Percentiles rank a stretch among this genome's conserved stretches.
These are phyloP conservation scores for Heloderma charlesbogerti DNA, from an alignment of 2,113 vertebrate genomes.

Conservation along the genomic window DNA sequence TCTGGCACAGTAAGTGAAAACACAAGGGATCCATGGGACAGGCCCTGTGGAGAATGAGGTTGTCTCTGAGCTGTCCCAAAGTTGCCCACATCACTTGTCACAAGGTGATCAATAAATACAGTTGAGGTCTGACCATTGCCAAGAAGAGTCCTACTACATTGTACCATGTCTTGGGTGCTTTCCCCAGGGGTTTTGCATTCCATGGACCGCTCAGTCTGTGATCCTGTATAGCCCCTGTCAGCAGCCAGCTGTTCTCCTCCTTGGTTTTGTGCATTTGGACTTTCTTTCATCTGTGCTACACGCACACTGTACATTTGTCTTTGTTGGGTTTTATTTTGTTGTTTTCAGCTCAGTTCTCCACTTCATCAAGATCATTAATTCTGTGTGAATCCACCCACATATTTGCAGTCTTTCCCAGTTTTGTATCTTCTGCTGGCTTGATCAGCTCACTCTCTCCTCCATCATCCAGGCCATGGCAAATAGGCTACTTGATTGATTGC, in stretches of 20 bases:
- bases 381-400: not conserved
- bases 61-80: not conserved
- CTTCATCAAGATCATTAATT: conserved; percentile 25
- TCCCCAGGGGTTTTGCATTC: not conserved
- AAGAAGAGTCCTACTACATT: not conserved
- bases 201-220: not conserved
- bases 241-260: not conserved
- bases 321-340: conserved; percentile 17
- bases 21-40: not conserved
- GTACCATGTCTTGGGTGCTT: not conserved
- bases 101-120: not conserved
- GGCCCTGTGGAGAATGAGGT: not conserved
- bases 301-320: not conserved
- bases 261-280: not conserved
- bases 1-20: not conserved
- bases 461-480: not conserved
- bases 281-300: not conserved
- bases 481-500: not conserved
- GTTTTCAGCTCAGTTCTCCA: conserved; percentile 23
- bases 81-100: not conserved
- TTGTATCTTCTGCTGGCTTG: not conserved
- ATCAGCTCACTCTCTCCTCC: not conserved
- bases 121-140: not conserved
- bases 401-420: conserved; percentile 16
- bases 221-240: not conserved